A percentile compares a stretch with the other conserved stretches of the same genome.
Conservation (phyloP, 1,140 invertebrate species). For the Dreissena polymorpha region DNA sequence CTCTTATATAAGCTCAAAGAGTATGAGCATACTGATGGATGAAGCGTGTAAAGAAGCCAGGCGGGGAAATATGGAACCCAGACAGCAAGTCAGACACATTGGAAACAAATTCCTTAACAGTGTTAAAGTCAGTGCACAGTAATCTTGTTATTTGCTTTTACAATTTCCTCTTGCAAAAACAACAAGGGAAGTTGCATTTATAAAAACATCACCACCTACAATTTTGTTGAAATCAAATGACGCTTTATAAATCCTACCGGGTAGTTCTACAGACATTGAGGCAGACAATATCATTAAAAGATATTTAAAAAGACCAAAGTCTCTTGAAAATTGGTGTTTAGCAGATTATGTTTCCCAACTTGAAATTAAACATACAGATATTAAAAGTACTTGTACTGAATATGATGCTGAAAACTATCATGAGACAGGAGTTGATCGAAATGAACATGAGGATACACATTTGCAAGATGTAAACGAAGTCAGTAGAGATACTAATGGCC, state of each 20-base stretch:
- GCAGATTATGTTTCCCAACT: constrained; percentile 40
- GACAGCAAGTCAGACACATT: constrained; percentile 47
- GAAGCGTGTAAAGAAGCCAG: constrained; percentile 49
- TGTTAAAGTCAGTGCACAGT: constrained; percentile 57
- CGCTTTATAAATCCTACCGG: constrained; percentile 5
- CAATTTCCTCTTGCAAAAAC: constrained; percentile 49
- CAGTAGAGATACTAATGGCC: too few relatives aligned
- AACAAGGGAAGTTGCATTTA: constrained; percentile 51
- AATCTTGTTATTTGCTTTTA: constrained; percentile 55
- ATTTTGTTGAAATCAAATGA: constrained; percentile 46
- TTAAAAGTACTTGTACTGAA: too few relatives aligned
- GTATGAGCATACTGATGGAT: constrained; percentile 48
- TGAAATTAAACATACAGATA: too few relatives aligned
- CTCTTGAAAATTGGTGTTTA: constrained; percentile 37
- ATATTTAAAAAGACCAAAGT: constrained; percentile 41
- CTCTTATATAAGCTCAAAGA: constrained; percentile 54
- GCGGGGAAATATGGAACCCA: constrained; percentile 46
- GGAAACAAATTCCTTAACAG: constrained; percentile 56
- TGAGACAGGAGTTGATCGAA: too few relatives aligned
- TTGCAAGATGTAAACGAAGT: too few relatives aligned
- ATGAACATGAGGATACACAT: too few relatives aligned
- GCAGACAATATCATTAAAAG: constrained; percentile 33
- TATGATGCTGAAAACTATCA: too few relatives aligned
- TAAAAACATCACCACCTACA: constrained; percentile 53
- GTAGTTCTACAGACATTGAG: constrained; percentile 42